Conservation (phyloP, 2,888 invertebrate genomes). For the Pimpla rufipes region DNA sequence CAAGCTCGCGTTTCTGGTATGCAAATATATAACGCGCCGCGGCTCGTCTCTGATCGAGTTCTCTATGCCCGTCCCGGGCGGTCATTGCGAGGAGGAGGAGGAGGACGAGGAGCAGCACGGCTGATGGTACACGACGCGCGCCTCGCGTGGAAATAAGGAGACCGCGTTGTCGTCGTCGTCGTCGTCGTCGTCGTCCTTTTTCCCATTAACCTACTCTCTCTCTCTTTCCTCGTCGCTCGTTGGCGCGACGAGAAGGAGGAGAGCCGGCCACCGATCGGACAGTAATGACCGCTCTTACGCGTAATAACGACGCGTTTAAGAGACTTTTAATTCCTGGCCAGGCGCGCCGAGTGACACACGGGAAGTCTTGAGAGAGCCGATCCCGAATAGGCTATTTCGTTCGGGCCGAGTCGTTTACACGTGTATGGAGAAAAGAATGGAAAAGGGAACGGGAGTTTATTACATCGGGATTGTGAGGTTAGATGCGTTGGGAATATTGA, state of each 20-base stretch:
- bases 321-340: slow-evolving; percentile 69
- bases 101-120: slow-evolving; percentile 46
- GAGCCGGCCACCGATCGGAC: slow-evolving; percentile 68
- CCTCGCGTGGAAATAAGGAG: slow-evolving; percentile 49
- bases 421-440: slow-evolving; percentile 11
- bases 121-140: slow-evolving; percentile 53
- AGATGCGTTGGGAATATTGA: not conserved
- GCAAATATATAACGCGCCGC: slow-evolving; percentile 74
- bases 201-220: slow-evolving; percentile 48
- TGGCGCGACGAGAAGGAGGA: slow-evolving; percentile 37
- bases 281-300: slow-evolving; percentile 75
- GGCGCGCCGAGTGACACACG: slow-evolving; percentile 27
- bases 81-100: slow-evolving; percentile 47
- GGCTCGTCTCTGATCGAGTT: slow-evolving; percentile 70
- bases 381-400: slow-evolving; percentile 5
- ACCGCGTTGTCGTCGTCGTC: slow-evolving; percentile 47
- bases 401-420: not conserved
- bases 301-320: slow-evolving; percentile 74
- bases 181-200: slow-evolving; percentile 39
- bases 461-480: not conserved
- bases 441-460: not conserved
- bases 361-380: not conserved
- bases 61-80: slow-evolving; percentile 56
- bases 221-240: slow-evolving; percentile 27
- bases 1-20: slow-evolving; percentile 76